phyloP scores from a whole-genome alignment of 2,797 vertebrate species.

The Astyanax mexicanus region DNA sequence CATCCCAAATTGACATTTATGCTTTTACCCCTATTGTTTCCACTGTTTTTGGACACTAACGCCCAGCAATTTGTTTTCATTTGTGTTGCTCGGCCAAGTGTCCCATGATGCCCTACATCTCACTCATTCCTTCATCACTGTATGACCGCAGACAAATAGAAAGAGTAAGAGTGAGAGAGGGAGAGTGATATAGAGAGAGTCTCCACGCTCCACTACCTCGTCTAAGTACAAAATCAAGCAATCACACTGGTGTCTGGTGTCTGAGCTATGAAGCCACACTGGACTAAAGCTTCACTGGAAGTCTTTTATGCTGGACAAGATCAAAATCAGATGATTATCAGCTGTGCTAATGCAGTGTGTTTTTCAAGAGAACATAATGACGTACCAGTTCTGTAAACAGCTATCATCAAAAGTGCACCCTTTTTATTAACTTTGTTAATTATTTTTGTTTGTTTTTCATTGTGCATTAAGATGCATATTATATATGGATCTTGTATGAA shows the following conservation, averaged over 20 bases:
- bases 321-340: no score
- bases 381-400: no score
- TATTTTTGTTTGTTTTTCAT: no score
- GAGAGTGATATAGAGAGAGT: background rate
- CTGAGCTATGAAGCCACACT: no score
- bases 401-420: no score
- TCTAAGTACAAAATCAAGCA: background rate
- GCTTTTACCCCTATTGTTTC: slow-evolving; percentile 88
- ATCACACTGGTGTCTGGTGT: background rate
- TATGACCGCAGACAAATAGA: slow-evolving; percentile 13
- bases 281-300: no score
- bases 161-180: background rate
- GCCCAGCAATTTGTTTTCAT: slow-evolving; percentile 87
- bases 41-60: slow-evolving; percentile 75
- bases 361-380: no score
- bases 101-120: slow-evolving; percentile 72
- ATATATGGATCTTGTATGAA: no score
- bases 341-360: no score
- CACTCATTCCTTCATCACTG: slow-evolving; percentile 69
- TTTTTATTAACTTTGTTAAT: no score
- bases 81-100: slow-evolving; percentile 79
- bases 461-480: no score
- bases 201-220: slow-evolving; percentile 9
- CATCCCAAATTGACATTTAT: slow-evolving; percentile 91
- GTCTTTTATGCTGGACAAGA: no score